These are phyloP conservation scores for Drosophila elegans DNA, from an alignment of 1,140 invertebrate species.

Conservation along the genomic window DNA sequence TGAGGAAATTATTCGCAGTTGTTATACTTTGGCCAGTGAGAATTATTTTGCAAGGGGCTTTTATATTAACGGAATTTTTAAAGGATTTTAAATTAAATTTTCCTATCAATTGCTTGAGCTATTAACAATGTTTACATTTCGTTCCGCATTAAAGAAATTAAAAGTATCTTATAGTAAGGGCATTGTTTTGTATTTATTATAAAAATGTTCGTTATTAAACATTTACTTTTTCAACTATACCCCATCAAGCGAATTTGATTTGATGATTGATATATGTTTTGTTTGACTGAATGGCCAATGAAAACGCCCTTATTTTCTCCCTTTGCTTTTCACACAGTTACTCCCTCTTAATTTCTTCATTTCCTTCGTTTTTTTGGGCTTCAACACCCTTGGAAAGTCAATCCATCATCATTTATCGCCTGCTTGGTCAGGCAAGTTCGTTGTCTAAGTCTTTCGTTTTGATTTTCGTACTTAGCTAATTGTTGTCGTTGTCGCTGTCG, in stretches of 20 bases:
- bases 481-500: constrained; percentile 63
- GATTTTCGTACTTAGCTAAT: constrained; percentile 79
- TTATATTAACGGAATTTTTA: too few relatives aligned
- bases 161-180: too few relatives aligned
- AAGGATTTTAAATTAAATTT: too few relatives aligned
- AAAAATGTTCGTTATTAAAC: neutral
- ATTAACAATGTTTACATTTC: too few relatives aligned
- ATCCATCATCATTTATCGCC: constrained; percentile 68
- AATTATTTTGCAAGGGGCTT: constrained; percentile 9
- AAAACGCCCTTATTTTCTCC: constrained; percentile 46
- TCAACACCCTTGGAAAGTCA: constrained; percentile 31
- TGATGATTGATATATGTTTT: constrained; percentile 37
- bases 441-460: constrained; percentile 81
- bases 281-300: constrained; percentile 37
- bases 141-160: too few relatives aligned
- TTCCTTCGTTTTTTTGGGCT: constrained; percentile 24
- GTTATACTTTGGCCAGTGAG: constrained; percentile 64
- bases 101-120: too few relatives aligned
- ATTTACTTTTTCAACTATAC: neutral
- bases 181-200: too few relatives aligned
- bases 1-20: constrained; percentile 64
- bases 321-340: constrained; percentile 11
- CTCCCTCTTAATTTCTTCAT: constrained; percentile 4
- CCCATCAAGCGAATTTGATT: neutral
- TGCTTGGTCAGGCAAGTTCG: constrained; percentile 47